Percentiles rank a stretch among this genome's conserved stretches.
Conservation (phyloP, 2,113 vertebrate species). For the Melospiza georgiana region DNA sequence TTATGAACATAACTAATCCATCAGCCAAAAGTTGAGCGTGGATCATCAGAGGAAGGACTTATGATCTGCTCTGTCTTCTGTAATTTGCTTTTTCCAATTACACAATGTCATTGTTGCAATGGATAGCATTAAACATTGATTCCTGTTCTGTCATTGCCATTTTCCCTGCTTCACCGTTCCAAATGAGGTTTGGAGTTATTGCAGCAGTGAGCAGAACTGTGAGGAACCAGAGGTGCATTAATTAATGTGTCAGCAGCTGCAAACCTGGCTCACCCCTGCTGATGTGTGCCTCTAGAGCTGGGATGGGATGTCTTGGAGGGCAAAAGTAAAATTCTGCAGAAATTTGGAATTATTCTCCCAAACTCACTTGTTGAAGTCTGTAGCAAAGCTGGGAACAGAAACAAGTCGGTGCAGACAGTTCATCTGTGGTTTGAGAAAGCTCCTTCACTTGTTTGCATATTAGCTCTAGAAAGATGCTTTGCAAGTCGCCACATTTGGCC, state of each 20-base stretch:
- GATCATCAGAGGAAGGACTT: neutral
- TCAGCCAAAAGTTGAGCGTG: neutral
- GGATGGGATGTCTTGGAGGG: neutral
- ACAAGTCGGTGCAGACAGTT: neutral
- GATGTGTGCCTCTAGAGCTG: neutral
- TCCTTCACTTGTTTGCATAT: neutral
- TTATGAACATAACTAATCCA: slow-evolving; percentile 25
- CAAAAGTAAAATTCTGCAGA: neutral
- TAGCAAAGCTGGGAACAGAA: neutral
- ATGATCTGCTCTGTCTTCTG: neutral
- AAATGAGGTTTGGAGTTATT: neutral
- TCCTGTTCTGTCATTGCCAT: neutral
- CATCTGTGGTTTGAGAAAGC: neutral
- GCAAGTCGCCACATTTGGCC: neutral
- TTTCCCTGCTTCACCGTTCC: neutral
- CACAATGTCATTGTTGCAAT: neutral
- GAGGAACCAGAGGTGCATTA: neutral
- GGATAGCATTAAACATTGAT: neutral
- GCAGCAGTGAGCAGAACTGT: neutral
- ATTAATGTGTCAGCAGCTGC: neutral
- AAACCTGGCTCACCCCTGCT: neutral
- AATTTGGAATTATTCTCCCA: neutral
- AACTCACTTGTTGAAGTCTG: neutral
- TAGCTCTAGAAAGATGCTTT: neutral
- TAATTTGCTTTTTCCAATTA: slow-evolving; percentile 42